Base-by-base conservation (phyloP, 2,113 vertebrate genomes). In the Thomomys bottae region DNA sequence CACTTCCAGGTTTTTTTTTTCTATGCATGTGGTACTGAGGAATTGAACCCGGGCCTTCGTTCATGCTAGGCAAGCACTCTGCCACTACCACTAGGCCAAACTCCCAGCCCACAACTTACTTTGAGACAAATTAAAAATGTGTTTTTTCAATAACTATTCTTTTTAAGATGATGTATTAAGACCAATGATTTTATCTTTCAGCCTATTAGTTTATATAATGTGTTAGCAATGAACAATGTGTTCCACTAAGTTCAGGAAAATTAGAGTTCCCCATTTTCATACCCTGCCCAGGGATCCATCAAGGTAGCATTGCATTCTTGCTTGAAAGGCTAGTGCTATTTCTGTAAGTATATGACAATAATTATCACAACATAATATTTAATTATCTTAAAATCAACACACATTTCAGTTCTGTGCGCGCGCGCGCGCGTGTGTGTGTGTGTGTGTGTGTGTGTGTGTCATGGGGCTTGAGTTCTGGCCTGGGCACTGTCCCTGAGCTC, bases 151-250 rank as follows among this genome's bases (percentile, higher is more conserved):
- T 80, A 68, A 57, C 0, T 17, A 21, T 85, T 71, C 28, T 42
- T 64, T 66, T 90, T 54, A 79, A 67, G 28, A 71, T 26, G 20
- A 93, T 5, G 81, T 12, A 77, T 64, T n/a, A 83, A 90, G 2
- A 70, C 61, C 7, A 79, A 70, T 4, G 38, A 57, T 78, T 91
- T 89, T 80, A 70, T 71, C 30, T 93, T 95, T 80, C 79, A 83
- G n/a, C 6, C 32, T 85, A 32, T 68, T 75, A 42, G 87, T 28
- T 67, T 30, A 40, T 88, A 38, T 72, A 80, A 42, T 28, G 15
- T 54, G n/a, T 86, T 90, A 42, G 12, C 42, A 68, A 32, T 83
- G 32, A 18, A 89, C 59, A 86, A 5, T 49, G 34, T 64, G 26
- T 26, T 10, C 21, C 79, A 70, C 17, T 14, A 70, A 28, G 32